A percentile compares a stretch with the other conserved stretches of the same genome.
These are phyloP conservation scores for Lithophane leautieri DNA, from an alignment of 2,888 invertebrate species.

Conservation along the genomic window DNA sequence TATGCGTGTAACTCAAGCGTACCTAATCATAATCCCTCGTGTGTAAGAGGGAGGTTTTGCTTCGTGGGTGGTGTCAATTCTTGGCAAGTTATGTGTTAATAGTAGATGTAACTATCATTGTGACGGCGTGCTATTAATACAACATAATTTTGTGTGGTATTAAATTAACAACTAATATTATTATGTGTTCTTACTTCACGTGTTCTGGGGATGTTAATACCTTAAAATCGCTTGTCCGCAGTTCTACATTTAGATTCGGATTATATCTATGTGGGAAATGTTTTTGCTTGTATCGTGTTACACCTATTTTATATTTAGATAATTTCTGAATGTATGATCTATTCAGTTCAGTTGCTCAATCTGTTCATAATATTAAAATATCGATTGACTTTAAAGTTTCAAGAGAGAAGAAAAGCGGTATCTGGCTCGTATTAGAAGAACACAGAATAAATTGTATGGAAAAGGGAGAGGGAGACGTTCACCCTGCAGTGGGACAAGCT, in stretches of 20 bases:
- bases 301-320: too few species aligned
- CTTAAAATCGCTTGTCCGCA: not conserved
- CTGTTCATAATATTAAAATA: too few species aligned
- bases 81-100: constrained; percentile 8
- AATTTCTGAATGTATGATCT: too few species aligned
- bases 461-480: too few species aligned
- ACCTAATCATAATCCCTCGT: constrained; percentile 18
- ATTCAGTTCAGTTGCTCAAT: too few species aligned
- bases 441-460: too few species aligned
- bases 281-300: too few species aligned
- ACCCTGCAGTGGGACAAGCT: too few species aligned
- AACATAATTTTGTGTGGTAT: not conserved
- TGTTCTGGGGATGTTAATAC: not conserved
- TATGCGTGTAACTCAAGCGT: not conserved
- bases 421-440: too few species aligned
- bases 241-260: constrained; percentile 1
- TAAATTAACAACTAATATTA: constrained; percentile 1
- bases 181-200: not conserved
- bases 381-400: too few species aligned
- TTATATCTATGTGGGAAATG: not conserved
- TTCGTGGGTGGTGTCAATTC: constrained; percentile 1
- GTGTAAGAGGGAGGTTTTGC: not conserved
- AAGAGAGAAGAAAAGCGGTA: too few species aligned
- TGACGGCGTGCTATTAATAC: not conserved
- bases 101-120: not conserved